Percentiles rank a stretch among this genome's conserved stretches.
phyloP scores from a whole-genome alignment of 2,113 vertebrate species.

The Aspiorhynchus laticeps region DNA sequence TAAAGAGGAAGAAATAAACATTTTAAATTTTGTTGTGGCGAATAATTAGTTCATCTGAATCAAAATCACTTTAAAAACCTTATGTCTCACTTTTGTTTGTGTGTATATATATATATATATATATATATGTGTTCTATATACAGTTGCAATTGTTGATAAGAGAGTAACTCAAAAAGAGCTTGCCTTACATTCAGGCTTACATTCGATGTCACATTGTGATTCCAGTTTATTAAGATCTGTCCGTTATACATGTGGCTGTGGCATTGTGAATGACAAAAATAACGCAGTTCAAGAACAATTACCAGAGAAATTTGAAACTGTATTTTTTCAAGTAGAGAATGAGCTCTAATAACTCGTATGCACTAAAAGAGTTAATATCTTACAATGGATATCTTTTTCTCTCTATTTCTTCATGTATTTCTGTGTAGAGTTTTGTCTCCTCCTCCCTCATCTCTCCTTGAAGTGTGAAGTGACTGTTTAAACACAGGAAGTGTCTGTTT shows the following conservation, averaged over 20 bases:
- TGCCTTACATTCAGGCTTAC: neutral
- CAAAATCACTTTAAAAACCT: neutral
- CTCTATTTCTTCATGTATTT: too few relatives aligned
- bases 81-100: neutral
- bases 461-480: neutral
- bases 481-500: constrained; percentile 3
- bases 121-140: neutral
- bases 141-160: too few relatives aligned
- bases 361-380: neutral
- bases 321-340: neutral
- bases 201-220: neutral
- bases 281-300: neutral
- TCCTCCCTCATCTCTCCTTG: neutral
- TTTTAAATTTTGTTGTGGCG: neutral
- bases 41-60: neutral
- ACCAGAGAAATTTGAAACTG: neutral
- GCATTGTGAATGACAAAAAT: neutral
- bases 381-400: neutral
- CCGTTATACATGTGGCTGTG: neutral
- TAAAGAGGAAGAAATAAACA: neutral
- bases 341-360: too few relatives aligned
- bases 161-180: too few relatives aligned
- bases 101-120: neutral
- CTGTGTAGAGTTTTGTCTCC: neutral
- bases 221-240: neutral